These are phyloP conservation scores for Masticophis lateralis DNA, from an alignment of 2,797 vertebrate genomes.

Conservation along the genomic window DNA sequence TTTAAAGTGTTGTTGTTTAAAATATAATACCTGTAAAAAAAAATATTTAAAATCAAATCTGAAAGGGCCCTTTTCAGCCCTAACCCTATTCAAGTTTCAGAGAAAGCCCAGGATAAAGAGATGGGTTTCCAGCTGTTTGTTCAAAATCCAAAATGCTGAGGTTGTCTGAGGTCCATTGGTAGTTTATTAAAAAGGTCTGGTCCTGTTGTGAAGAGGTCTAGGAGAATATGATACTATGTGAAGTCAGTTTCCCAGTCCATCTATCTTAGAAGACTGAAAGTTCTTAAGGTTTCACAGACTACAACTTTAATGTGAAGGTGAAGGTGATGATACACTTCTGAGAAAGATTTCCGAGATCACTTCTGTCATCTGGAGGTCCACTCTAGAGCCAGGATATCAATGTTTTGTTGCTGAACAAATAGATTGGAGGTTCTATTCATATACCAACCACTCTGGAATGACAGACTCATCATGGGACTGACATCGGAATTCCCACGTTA, in stretches of 20 bases:
- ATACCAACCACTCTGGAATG: not conserved
- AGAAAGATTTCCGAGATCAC: not conserved
- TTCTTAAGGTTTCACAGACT: not conserved
- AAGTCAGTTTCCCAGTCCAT: not conserved
- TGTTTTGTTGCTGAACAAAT: not conserved
- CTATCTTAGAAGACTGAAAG: not conserved
- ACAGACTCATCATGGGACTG: not conserved
- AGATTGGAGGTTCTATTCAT: not conserved
- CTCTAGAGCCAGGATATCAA: not conserved
- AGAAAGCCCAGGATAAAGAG: not conserved
- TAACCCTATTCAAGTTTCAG: not conserved
- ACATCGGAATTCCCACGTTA: not conserved
- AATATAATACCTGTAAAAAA: not conserved
- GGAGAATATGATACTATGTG: not conserved
- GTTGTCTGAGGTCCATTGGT: not conserved
- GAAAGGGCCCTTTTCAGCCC: not conserved
- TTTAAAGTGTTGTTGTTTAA: not conserved
- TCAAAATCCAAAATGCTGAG: not conserved
- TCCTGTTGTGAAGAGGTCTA: not conserved
- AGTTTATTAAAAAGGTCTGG: not conserved
- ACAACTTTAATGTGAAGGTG: not conserved
- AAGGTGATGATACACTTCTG: not conserved
- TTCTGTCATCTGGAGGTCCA: not conserved
- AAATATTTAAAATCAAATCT: not conserved
- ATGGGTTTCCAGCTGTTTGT: not conserved